A percentile compares a stretch with the other conserved stretches of the same genome.
phyloP scores from a whole-genome alignment of 1,140 invertebrate genomes.

The roundworm (Caenorhabditis elegans) region DNA sequence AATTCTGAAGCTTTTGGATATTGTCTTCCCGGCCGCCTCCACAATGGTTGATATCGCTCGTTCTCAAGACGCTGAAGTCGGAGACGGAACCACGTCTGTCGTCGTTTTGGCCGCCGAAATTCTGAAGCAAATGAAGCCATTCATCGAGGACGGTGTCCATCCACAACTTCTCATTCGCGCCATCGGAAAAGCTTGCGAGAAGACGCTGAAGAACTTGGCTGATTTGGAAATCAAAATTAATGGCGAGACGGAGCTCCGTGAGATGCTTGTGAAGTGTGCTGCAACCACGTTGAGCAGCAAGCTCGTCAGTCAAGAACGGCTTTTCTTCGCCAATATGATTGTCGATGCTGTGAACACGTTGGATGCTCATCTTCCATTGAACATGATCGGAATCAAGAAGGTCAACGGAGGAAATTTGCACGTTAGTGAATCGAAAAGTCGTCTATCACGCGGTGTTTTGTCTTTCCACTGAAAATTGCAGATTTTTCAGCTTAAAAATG shows the following conservation, averaged over 20 bases:
- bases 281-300: conserved; percentile 78
- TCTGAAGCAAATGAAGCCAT: conserved; percentile 89
- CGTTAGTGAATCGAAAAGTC: too few relatives aligned
- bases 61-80: conserved; percentile 96
- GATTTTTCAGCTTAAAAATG: too few relatives aligned
- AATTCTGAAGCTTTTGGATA: conserved; percentile 92
- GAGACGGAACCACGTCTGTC: conserved; percentile 71
- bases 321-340: conserved; percentile 92
- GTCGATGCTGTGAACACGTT: conserved; percentile 92
- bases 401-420: conserved; percentile 89
- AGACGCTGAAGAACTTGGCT: conserved; percentile 81
- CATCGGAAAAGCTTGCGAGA: conserved; percentile 77
- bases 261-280: conserved; percentile 88
- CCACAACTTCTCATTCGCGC: conserved; percentile 86
- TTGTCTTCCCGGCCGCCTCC: conserved; percentile 95
- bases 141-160: conserved; percentile 94
- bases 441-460: too few relatives aligned
- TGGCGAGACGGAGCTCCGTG: conserved; percentile 73
- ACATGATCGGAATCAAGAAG: conserved; percentile 99
- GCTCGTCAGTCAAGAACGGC: conserved; percentile 59
- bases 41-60: conserved; percentile 97
- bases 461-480: neutral
- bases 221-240: conserved; percentile 79
- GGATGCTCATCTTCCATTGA: conserved; percentile 84
- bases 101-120: conserved; percentile 92